Percentiles rank a stretch among this genome's conserved stretches.
Conservation (phyloP, 2,797 vertebrate species). For the Alcedo atthis region DNA sequence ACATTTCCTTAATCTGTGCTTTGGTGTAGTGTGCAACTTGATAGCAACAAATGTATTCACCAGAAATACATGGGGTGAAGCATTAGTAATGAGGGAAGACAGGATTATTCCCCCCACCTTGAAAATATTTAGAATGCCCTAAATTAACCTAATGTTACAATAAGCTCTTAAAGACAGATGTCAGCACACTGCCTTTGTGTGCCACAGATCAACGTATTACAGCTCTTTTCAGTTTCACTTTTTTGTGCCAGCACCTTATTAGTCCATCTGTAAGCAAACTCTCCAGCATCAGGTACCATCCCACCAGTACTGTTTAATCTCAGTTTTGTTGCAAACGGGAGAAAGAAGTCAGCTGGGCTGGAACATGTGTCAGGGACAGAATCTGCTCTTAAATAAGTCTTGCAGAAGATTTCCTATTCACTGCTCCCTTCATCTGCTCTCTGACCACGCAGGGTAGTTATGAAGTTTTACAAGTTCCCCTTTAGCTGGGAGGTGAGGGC, state of each 20-base stretch:
- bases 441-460: background rate
- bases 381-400: background rate
- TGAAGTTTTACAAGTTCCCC: background rate
- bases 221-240: background rate
- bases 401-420: background rate
- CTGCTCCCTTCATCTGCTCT: background rate
- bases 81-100: background rate
- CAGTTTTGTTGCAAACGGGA: background rate
- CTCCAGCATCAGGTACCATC: background rate
- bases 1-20: background rate
- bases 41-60: background rate
- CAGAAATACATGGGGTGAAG: background rate
- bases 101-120: background rate
- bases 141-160: background rate
- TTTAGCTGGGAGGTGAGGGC: fast-evolving
- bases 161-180: background rate
- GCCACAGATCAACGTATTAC: background rate
- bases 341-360: background rate
- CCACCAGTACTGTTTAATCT: background rate
- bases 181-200: background rate
- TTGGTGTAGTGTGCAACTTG: background rate
- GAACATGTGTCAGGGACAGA: fast-evolving
- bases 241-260: background rate
- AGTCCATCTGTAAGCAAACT: background rate
- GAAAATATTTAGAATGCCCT: background rate